phyloP scores from a whole-genome alignment of 2,113 vertebrate species.

The Podiceps cristatus region DNA sequence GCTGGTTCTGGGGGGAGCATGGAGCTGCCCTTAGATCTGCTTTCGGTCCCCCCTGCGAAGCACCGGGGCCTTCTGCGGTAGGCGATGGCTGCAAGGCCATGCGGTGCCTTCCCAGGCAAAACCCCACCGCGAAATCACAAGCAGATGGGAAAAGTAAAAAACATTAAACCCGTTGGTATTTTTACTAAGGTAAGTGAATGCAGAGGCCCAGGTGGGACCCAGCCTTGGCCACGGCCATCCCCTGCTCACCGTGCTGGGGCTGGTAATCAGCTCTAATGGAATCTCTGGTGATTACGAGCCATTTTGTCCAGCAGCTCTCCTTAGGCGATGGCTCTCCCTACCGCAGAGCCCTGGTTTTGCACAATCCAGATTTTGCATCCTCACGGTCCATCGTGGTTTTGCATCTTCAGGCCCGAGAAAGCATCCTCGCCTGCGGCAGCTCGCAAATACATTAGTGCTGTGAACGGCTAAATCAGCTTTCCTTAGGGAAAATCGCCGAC shows the following conservation, averaged over 20 bases:
- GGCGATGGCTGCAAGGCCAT: background rate
- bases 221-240: background rate
- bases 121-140: too few species aligned
- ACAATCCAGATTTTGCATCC: background rate
- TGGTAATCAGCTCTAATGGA: background rate
- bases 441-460: background rate
- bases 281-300: background rate
- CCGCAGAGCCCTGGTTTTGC: background rate
- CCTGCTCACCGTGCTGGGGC: rapidly evolving
- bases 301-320: background rate
- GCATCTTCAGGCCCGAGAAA: background rate
- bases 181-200: background rate
- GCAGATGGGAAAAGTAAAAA: background rate
- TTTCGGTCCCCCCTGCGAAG: rapidly evolving
- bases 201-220: background rate
- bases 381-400: rapidly evolving
- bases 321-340: background rate
- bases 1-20: background rate
- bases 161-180: background rate
- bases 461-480: background rate
- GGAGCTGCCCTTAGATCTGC: background rate
- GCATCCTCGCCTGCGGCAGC: background rate
- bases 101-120: background rate
- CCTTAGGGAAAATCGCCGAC: background rate
- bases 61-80: background rate